Evolutionary conservation across 2,888 invertebrate genomes (phyloP), one percentile per base, ranked within the genome.

Genomic region (Octodonta nipae): DNA sequence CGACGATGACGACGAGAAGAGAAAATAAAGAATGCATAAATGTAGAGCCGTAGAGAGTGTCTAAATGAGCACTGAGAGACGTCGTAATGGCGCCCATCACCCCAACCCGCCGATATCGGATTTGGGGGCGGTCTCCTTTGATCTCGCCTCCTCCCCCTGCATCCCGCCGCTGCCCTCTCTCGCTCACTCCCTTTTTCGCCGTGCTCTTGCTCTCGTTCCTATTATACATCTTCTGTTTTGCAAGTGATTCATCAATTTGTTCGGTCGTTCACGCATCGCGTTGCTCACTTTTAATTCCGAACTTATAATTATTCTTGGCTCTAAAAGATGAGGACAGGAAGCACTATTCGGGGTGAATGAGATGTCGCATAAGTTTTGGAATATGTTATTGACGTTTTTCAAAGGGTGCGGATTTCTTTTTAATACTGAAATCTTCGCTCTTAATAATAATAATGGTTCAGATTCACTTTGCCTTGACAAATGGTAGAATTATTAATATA

Each of bases 81-180:
- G 51, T 54, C 55, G 54, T 58, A 58, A 60, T 58, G 59, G 57
- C 56, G 58, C 51, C 52, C 54, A n/a, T n/a, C n/a, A 50, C 55
- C 54, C 51, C 54, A 52, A 47, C 48, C 45, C 47, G 22, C 53
- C 52, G 55, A 56, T 55, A 52, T 56, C n/a, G 58, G 55, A 55
- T 55, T 56, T 52, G 55, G 55, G 58, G 61, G 61, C 66, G 72
- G 73, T 64, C 64, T 62, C 67, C 66, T 71, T 71, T 71, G 71
- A 71, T 70, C 69, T 71, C 64, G 65, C 70, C 70, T 69, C 64
- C 62, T 64, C 51, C 54, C 36, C 41, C 37, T 34, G 31, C 28
- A 39, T 27, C 34, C 35, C 32, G 36, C 40, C 43, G 42, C 34
- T 40, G 29, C 39, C 32, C 32, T 30, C 47, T 36, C 46, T 39